A percentile compares a stretch with the other conserved stretches of the same genome.
Conservation (phyloP, 2,888 invertebrate species). For the Priapulus caudatus region DNA sequence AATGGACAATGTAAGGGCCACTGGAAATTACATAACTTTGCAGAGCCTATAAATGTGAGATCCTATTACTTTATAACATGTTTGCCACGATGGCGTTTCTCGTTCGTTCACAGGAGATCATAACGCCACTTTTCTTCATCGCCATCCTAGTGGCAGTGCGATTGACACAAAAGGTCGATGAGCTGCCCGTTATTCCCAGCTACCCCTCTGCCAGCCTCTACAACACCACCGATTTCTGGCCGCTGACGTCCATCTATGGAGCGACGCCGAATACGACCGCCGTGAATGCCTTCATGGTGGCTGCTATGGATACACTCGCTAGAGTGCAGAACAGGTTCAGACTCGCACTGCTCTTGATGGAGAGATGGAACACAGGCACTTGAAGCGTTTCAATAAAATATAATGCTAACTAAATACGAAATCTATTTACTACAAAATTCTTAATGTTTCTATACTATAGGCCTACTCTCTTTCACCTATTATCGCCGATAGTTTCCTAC, state of each 20-base stretch:
- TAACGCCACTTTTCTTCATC: slow-evolving; percentile 62
- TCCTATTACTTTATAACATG: too few species aligned
- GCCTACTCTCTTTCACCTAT: too few species aligned
- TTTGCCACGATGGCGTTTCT: too few species aligned
- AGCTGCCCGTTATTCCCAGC: not conserved
- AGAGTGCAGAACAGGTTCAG: slow-evolving; percentile 6
- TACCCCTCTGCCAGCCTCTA: not conserved
- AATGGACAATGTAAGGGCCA: too few species aligned
- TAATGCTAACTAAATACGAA: too few species aligned
- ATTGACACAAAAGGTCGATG: not conserved
- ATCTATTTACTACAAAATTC: too few species aligned
- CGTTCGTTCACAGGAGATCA: slow-evolving; percentile 52
- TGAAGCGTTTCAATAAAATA: too few species aligned
- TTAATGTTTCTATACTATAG: too few species aligned
- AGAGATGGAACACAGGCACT: too few species aligned
- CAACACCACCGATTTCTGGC: not conserved
- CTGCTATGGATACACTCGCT: not conserved
- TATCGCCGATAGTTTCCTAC: too few species aligned
- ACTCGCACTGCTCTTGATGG: slow-evolving; percentile 31
- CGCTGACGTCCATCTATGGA: not conserved
- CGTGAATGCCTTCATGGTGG: slow-evolving; percentile 18
- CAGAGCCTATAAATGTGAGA: too few species aligned
- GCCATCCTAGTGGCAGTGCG: slow-evolving; percentile 47
- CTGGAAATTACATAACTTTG: too few species aligned
- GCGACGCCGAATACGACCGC: slow-evolving; percentile 26